Evolutionary conservation across 2,113 vertebrate genomes (phyloP).

Genomic region (Pelecanoides urinatrix): DNA sequence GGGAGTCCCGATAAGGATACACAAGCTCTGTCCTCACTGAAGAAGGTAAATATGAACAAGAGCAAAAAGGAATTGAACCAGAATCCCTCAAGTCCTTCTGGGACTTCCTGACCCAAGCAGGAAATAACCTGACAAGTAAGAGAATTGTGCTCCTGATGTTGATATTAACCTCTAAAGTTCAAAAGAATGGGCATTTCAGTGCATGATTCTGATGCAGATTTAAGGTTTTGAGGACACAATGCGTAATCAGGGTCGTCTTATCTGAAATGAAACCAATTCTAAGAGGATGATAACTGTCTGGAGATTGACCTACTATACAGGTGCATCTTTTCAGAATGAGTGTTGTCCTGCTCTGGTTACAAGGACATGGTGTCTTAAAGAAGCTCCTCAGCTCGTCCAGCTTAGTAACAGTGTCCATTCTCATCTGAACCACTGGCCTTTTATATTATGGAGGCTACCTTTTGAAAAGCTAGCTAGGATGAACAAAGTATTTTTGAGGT

Average conservation of each 20-base stretch:
- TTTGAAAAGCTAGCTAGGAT: background rate
- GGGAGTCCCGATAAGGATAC: background rate
- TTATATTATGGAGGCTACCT: background rate
- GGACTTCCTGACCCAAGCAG: background rate
- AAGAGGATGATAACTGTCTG: background rate
- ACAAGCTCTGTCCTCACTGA: background rate
- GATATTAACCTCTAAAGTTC: background rate
- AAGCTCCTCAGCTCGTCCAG: background rate
- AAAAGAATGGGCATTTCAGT: background rate
- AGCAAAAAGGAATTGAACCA: slow-evolving; percentile 6
- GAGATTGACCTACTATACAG: background rate
- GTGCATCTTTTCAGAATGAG: background rate
- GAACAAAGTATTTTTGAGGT: background rate
- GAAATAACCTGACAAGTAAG: background rate
- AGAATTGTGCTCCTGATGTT: background rate
- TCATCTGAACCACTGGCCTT: background rate
- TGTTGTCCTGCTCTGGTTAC: background rate
- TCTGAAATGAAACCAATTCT: background rate
- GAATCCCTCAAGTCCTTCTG: background rate
- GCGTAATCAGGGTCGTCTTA: background rate
- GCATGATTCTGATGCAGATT: background rate
- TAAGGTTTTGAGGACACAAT: background rate
- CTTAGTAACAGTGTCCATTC: background rate
- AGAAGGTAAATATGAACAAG: background rate
- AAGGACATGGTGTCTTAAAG: background rate